Evolutionary conservation across 1,140 invertebrate species (phyloP), one percentile per base, ranked within the genome.

Genomic region (Mya arenaria): DNA sequence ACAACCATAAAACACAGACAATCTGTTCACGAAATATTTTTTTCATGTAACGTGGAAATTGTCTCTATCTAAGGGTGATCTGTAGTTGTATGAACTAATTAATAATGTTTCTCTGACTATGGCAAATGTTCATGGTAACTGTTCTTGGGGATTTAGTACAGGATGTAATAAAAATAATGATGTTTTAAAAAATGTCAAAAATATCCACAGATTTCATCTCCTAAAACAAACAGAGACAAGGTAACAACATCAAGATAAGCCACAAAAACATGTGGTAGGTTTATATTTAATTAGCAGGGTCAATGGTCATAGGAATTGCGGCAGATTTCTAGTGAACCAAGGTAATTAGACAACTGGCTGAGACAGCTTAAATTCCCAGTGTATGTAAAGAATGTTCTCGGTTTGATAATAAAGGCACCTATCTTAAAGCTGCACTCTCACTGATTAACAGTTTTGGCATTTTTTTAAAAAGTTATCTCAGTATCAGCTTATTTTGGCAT

Each of bases 201-300:
- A 23, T 56, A 4, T 6, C n/a, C n/a, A 19, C n/a, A 23, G 4
- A 23, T 56, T 4, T n/a, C 28, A 28, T 4, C 5, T n/a, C 19
- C 5, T 19, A 8, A 23, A 8, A 41, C 39, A 41, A 36, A 4
- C 30, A 32, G 28, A 62, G 30, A 30, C 58, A 8, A 62, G 58
- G 36, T 32, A 68, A 36, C 10, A 36, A 44, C 23, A n/a, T 28
- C 37, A n/a, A 68, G 41, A 68, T 68, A 44, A 25, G 65, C 65
- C 48, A 30, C 65, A 41, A 68, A 68, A 39, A 68, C 65, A 68
- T 68, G 65, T 68, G 65, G 39, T 68, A 25, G 65, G 37, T 44
- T 23, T 68, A 36, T 68, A 68, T 68, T 68, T 68, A 68, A 68
- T 68, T 68, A 68, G 48, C 65, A 68, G 65, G 65, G 65, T 68